These are phyloP conservation scores for Cervus canadensis DNA, from an alignment of 2,113 vertebrate species.

Conservation along the genomic window DNA sequence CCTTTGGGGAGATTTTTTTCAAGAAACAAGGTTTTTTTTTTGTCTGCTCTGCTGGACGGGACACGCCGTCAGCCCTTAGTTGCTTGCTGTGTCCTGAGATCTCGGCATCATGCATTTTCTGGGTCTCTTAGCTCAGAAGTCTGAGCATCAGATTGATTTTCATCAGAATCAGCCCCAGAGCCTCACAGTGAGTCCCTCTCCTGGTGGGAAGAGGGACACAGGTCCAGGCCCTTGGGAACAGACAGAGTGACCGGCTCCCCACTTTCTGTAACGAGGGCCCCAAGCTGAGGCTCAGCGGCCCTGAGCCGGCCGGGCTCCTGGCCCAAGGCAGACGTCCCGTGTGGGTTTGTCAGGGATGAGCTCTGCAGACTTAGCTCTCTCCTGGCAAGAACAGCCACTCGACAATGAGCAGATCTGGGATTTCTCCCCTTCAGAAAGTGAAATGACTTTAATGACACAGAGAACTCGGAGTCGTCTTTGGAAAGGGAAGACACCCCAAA, in stretches of 20 bases:
- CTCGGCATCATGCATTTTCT: not conserved
- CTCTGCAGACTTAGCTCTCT: not conserved
- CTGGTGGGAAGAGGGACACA: fast-evolving
- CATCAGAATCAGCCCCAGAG: not conserved
- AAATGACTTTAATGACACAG: fast-evolving
- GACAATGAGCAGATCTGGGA: not conserved
- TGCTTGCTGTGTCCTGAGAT: not conserved
- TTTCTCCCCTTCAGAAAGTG: not conserved
- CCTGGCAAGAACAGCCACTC: fast-evolving
- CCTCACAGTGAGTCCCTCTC: fast-evolving
- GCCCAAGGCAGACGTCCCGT: fast-evolving
- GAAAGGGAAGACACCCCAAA: not conserved
- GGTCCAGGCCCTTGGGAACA: not conserved
- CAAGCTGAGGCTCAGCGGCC: fast-evolving
- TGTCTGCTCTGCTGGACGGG: fast-evolving
- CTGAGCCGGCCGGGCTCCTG: fast-evolving
- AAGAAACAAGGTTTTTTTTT: not conserved
- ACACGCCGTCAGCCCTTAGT: fast-evolving
- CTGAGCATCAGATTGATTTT: not conserved
- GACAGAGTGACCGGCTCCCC: fast-evolving
- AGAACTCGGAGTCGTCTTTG: not conserved
- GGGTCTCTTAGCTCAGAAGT: not conserved
- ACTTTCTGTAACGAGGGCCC: fast-evolving
- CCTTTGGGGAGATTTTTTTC: not conserved
- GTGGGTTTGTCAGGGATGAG: fast-evolving